Evolutionary conservation across 2,797 vertebrate species (phyloP), one percentile per base, ranked within the genome.

Genomic region (Hypotaenidia philippensis): DNA sequence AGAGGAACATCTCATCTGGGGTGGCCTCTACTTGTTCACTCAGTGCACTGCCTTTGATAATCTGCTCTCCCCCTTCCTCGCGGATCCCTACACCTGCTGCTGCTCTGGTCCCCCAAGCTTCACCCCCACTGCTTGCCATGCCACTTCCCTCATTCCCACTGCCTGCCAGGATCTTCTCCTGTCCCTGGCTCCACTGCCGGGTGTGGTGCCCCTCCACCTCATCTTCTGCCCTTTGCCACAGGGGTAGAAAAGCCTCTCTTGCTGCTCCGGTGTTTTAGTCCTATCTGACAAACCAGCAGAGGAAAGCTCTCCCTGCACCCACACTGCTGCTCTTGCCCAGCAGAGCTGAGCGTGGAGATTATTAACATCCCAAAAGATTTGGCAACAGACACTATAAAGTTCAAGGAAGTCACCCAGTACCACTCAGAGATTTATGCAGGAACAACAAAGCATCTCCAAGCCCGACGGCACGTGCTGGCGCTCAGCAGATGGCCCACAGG

Each of bases 41-140:
- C 56, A 61, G 19, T 2, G 4, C 41, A 6, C 0, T 78, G 66
- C 27, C 34, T 86, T 2, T 1, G 2, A 14, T 16, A 11, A 3
- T 19, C 49, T 26, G 71, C 44, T 90, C 52, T 47, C 50, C 41
- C 26, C 1, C 0, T 13, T 80, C 64, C 71, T 50, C 50, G 23
- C 8, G 5, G 9, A 68, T 53, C 10, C 55, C 25, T 50, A 32
- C 0, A 0, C 19, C 55, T 69, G 29, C 40, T 50, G 26, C n/a
- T 6, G 18, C 47, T 55, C 26, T 32, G 27, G 38, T 86, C 32
- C 5, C 2, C 3, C 49, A 71, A 77, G 27, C 34, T 60, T 70
- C 49, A 52, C 18, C 25, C n/a, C 75, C 61, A 47, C 31, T 15
- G 9, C 57, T n/a, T 68, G 23, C 36, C 41, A 22, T 3, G 16